These are phyloP conservation scores for Holothuria scabra DNA, from an alignment of 53 echinoderm and acorn worm genomes.

Conservation along the genomic window DNA sequence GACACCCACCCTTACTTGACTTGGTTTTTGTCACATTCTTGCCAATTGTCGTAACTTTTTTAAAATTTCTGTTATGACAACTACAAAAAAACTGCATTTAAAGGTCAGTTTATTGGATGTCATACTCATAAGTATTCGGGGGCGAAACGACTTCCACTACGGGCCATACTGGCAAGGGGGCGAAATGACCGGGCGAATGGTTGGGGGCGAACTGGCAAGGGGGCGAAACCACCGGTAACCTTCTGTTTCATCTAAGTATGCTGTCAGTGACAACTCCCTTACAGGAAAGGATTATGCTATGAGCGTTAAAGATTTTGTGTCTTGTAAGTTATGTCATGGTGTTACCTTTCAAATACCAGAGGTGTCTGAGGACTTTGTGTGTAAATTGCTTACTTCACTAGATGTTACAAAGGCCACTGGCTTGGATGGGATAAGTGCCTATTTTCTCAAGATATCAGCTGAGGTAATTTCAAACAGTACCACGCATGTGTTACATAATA, in stretches of 20 bases:
- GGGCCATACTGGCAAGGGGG: no score
- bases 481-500: background rate
- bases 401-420: background rate
- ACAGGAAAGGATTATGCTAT: background rate
- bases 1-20: no score
- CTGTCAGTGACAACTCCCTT: background rate
- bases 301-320: background rate
- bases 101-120: no score
- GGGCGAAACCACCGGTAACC: no score
- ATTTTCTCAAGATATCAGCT: conserved; percentile 15
- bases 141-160: no score
- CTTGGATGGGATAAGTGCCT: background rate
- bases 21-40: no score
- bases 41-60: no score
- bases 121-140: no score
- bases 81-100: no score
- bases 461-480: background rate
- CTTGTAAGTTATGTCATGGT: background rate
- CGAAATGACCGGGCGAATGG: no score
- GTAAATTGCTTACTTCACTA: background rate
- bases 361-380: background rate
- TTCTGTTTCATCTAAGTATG: background rate
- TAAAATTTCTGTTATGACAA: no score
- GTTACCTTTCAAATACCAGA: background rate
- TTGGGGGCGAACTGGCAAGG: no score